Percentiles rank a stretch among this genome's conserved stretches.
Conservation (phyloP, 2,113 vertebrate species). For the Etia nguti region DNA sequence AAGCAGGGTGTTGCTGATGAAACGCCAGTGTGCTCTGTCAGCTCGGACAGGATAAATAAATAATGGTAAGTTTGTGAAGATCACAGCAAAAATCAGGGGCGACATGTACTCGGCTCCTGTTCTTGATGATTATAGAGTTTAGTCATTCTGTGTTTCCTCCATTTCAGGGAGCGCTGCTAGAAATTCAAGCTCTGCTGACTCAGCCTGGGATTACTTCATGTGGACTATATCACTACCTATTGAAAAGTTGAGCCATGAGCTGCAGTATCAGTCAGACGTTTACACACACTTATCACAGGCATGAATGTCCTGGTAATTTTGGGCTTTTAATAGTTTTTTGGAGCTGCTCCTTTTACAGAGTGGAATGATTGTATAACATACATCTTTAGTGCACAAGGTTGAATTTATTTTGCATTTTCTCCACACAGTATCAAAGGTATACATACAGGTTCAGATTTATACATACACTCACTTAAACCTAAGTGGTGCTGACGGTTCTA, state of each 20-base stretch:
- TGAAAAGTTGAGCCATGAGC: background rate
- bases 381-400: background rate
- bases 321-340: background rate
- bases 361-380: background rate
- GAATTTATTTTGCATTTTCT: background rate
- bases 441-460: background rate
- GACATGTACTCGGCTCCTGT: background rate
- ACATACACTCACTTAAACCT: background rate
- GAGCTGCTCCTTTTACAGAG: background rate
- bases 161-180: background rate
- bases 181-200: background rate
- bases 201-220: background rate
- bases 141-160: background rate
- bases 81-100: slow-evolving; percentile 13
- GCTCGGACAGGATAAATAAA: slow-evolving; percentile 17
- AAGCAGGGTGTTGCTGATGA: slow-evolving; percentile 15
- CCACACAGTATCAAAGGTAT: background rate
- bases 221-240: background rate
- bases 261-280: background rate
- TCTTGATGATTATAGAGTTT: background rate
- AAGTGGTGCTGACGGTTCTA: background rate
- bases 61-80: background rate
- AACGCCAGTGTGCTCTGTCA: slow-evolving; percentile 16
- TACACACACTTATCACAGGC: background rate
- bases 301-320: background rate